Evolutionary conservation across 2,113 vertebrate species (phyloP), one percentile per base, ranked within the genome.

Genomic region (Amphilophus citrinellus): DNA sequence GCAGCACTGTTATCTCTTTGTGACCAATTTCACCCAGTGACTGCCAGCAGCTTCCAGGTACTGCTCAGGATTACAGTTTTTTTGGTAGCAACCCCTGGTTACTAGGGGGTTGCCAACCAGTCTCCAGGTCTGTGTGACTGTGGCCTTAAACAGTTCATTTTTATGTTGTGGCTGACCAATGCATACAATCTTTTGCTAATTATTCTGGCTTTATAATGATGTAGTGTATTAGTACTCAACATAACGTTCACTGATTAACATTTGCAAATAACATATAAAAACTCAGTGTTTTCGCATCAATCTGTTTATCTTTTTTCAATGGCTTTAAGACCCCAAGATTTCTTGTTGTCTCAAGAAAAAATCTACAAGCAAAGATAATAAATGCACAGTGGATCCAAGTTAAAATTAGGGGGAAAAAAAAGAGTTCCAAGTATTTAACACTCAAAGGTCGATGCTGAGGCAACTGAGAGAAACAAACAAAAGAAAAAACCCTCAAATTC

Each of bases 381-480:
- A 59, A 35, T 35, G 7, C n/a, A n/a, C 6, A 61, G 14, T 5
- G 14, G 63, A 78, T 42, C 30, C n/a, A 39, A 62, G 35, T 24
- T 27, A 11, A 44, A 27, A 11, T 56, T 76, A 22, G 11, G 30
- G 60, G 13, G 24, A 18, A 30, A 5, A 1, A 39, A 68, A 60
- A 66, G 11, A 50, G 5, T 18, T 11, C 35, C 0, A 71, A 71
- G 32, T 42, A 17, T 18, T 42, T 61, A 79, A 61, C 32, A 22
- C 24, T 44, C 35, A 56, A 39, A 39, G 14, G 11, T 73, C 24
- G 6, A 79, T n/a, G 24, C 18, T 76, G 61, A 80, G 61, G 58
- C 35, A 75, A 57, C 59, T 73, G 11, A 56, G 27, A 62, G 77
- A 75, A 71, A 47, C 35, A 84, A 57, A 75, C 56, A 53, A 56